phyloP scores from a whole-genome alignment of 2,888 invertebrate genomes.

The Stomorhina lunata region DNA sequence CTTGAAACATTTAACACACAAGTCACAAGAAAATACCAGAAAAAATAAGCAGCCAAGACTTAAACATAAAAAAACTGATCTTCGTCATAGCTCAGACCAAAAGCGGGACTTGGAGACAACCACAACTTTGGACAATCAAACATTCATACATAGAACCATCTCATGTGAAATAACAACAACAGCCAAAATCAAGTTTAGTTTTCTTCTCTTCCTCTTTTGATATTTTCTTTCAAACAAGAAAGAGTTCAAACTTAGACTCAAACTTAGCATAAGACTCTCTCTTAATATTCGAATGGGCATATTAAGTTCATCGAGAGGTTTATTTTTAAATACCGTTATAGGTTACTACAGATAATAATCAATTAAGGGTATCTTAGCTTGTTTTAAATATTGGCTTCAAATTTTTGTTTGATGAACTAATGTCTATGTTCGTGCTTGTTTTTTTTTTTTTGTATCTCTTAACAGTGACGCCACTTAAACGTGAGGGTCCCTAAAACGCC shows the following conservation, averaged over 20 bases:
- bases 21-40: background rate
- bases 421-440: background rate
- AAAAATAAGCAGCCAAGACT: background rate
- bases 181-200: slow-evolving; percentile 32
- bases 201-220: background rate
- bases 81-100: background rate
- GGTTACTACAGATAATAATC: background rate
- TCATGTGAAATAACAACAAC: background rate
- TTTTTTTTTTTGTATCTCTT: background rate
- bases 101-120: slow-evolving; percentile 4
- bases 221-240: background rate
- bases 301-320: background rate
- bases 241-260: background rate
- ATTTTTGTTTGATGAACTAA: too few relatives aligned
- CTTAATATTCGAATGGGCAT: background rate
- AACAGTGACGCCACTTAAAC: background rate
- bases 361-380: background rate
- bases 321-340: background rate
- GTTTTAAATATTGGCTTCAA: too few relatives aligned
- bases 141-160: too few relatives aligned
- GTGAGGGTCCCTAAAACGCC: background rate
- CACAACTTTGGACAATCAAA: background rate
- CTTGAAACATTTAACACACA: slow-evolving; percentile 51
- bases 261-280: background rate
- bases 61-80: background rate